Percentiles rank a stretch among this genome's conserved stretches.
Conservation (phyloP, 2,113 vertebrate species). For the Taxidea taxus region DNA sequence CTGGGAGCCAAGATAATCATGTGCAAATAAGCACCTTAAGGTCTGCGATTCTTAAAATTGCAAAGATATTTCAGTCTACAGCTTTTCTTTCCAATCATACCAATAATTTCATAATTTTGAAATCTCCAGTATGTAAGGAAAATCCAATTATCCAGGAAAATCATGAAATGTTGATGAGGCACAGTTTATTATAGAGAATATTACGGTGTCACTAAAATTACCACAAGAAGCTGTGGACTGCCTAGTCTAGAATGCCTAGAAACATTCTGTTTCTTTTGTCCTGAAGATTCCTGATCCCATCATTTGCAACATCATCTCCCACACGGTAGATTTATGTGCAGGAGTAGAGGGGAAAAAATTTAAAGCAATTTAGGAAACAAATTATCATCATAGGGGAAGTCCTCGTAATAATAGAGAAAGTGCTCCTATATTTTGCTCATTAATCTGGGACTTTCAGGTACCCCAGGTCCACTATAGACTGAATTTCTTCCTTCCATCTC, state of each 20-base stretch:
- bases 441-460: neutral
- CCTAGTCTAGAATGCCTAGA: too few species aligned
- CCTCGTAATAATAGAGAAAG: neutral
- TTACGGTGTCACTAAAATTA: neutral
- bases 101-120: neutral
- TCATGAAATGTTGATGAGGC: neutral
- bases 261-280: neutral
- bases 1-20: neutral
- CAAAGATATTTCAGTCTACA: neutral
- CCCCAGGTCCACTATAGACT: neutral
- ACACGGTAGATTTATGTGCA: neutral
- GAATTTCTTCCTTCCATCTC: neutral
- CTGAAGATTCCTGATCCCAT: neutral
- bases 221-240: neutral
- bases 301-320: neutral
- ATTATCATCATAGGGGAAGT: neutral
- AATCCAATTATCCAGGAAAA: too few species aligned
- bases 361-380: neutral
- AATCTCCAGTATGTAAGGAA: neutral
- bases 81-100: neutral
- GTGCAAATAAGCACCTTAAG: neutral
- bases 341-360: neutral
- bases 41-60: neutral
- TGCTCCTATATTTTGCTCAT: neutral
- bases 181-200: neutral